Evolutionary conservation across 2,113 vertebrate species (phyloP), one percentile per base, ranked within the genome.

Genomic region (Podocnemis expansa): DNA sequence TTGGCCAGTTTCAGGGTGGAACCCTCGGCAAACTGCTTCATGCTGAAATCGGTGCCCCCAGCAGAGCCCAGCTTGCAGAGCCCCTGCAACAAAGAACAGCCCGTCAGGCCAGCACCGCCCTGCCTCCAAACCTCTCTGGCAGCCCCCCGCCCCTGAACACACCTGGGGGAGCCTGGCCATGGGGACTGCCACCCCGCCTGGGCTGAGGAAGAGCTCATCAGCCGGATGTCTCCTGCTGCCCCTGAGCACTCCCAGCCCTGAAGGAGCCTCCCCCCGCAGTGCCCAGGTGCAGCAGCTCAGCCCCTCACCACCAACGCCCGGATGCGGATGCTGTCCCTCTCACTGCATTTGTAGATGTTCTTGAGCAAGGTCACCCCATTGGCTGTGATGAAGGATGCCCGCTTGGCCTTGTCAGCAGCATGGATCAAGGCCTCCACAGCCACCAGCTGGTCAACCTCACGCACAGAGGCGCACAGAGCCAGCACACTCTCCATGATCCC

Each of bases 11-110:
- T 99, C 93, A 99, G 98, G 0, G 99, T 99, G 58, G 99, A 99
- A 91, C 99, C 99, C 93, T 99, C 99, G 0, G 99, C 99, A 98
- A 99, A 99, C 97, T 99, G 99, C 97, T 99, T 99, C 99, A 99
- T 99, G 98, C 99, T 99, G 93, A 99, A 99, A 96, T 99, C 99
- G 0, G 99, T 99, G 78, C 99, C 99, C 38, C 99, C 99, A 0
- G 99, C 99, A 0, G 99, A 99, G 31, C 99, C 99, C 56, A 99
- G 98, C 95, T 99, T 99, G 96, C 99, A 99, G 97, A 99, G 98
- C 21, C 99, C 99, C 99, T 99, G 97, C 7, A 94, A 70, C 29
- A 78, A 2, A 85, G 38, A 86, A 54, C 41, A 38, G 29, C 47
- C 45, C 0, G 1, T 78, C 49, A 43, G 82, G 17, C 82, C 49